Conservation (phyloP, 1,140 invertebrate genomes). For the Micrasema minimum region DNA sequence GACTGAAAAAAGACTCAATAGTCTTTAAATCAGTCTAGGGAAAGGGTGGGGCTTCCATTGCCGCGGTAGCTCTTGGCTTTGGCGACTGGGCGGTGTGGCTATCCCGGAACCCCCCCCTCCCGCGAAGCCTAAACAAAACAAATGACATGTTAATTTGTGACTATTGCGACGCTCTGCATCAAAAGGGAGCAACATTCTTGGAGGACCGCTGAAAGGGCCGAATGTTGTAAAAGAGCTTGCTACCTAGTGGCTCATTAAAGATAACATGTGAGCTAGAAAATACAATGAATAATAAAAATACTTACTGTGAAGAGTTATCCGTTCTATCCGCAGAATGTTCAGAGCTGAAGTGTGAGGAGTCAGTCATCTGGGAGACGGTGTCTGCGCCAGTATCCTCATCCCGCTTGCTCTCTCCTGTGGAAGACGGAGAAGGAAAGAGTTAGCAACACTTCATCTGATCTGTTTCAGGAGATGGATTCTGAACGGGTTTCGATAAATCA, state of each 20-base stretch:
- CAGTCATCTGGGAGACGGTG: constrained; percentile 38
- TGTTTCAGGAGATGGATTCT: no score
- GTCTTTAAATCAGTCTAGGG: no score
- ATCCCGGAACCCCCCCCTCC: neutral
- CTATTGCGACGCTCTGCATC: neutral
- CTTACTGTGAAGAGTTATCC: constrained; percentile 42
- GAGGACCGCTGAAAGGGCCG: no score
- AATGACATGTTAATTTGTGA: neutral
- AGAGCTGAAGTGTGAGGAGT: constrained; percentile 38
- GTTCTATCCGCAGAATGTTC: constrained; percentile 46
- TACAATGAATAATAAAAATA: no score
- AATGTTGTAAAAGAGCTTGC: no score
- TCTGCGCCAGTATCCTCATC: constrained; percentile 41
- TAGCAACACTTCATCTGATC: neutral
- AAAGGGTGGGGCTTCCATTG: no score
- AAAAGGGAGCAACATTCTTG: no score
- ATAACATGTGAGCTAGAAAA: no score
- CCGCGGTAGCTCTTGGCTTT: constrained; percentile 63
- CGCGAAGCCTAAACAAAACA: constrained; percentile 19
- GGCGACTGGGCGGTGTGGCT: constrained; percentile 58
- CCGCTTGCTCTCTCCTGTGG: constrained; percentile 47
- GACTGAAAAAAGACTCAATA: no score
- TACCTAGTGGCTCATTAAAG: no score
- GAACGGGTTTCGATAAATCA: no score
- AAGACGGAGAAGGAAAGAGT: constrained; percentile 29